Evolutionary conservation across 2,888 invertebrate genomes (phyloP).

Genomic region (Nysson spinosus): DNA sequence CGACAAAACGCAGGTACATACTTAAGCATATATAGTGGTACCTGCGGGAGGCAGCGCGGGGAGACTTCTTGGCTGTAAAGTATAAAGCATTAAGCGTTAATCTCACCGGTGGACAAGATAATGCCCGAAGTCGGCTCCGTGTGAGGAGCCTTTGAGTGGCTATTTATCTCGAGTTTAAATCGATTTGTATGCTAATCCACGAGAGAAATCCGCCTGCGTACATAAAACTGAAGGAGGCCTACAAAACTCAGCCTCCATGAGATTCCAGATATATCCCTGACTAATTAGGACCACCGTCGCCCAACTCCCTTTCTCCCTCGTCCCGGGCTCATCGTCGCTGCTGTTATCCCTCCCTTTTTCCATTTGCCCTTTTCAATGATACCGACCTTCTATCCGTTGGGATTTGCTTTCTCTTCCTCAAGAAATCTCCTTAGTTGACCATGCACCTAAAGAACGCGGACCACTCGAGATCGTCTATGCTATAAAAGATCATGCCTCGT

Average conservation of each 20-base stretch:
- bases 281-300: constrained; percentile 74
- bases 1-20: constrained; percentile 50
- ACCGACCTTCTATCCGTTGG: constrained; percentile 60
- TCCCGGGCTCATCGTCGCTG: constrained; percentile 32
- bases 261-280: constrained; percentile 77
- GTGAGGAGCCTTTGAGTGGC: constrained; percentile 76
- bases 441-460: constrained; percentile 33
- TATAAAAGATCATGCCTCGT: constrained; percentile 37
- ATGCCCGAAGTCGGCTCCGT: constrained; percentile 75
- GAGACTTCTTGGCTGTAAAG: constrained; percentile 66
- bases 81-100: constrained; percentile 77
- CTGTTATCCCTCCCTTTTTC: not conserved
- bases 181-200: constrained; percentile 78
- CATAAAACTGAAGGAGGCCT: constrained; percentile 74
- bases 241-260: constrained; percentile 74
- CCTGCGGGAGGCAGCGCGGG: constrained; percentile 53
- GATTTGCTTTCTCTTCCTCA: constrained; percentile 52
- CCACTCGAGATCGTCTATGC: constrained; percentile 27
- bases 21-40: constrained; percentile 51
- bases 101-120: constrained; percentile 76
- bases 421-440: constrained; percentile 42
- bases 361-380: constrained; percentile 47
- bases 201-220: constrained; percentile 75
- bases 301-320: constrained; percentile 47
- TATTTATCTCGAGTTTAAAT: constrained; percentile 78